phyloP scores from a whole-genome alignment of 2,888 invertebrate genomes.

The Xestia ashworthii region DNA sequence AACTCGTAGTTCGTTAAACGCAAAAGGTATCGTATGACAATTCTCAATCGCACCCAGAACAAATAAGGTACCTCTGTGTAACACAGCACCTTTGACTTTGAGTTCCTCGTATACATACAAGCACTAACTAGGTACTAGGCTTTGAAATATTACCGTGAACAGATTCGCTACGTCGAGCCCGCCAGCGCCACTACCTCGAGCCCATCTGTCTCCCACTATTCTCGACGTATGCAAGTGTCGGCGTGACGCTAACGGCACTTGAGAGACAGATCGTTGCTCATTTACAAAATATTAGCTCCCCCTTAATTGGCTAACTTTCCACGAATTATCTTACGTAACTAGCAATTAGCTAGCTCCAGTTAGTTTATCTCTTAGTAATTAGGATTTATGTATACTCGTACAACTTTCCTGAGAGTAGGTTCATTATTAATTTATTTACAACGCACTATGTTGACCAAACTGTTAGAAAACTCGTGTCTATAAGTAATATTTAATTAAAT shows the following conservation, averaged over 20 bases:
- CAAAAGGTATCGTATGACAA: slow-evolving; percentile 7
- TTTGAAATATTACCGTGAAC: slow-evolving; percentile 60
- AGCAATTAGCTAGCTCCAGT: slow-evolving; percentile 71
- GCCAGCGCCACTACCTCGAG: slow-evolving; percentile 23
- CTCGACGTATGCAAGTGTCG: slow-evolving; percentile 56
- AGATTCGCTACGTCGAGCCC: slow-evolving; percentile 46
- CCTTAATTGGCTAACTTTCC: slow-evolving; percentile 79
- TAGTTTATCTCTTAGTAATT: slow-evolving; percentile 69
- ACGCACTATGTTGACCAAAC: slow-evolving; percentile 18
- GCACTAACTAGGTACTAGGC: slow-evolving; percentile 43
- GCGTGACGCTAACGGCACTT: slow-evolving; percentile 74
- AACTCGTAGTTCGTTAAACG: slow-evolving; percentile 23
- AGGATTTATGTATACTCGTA: slow-evolving; percentile 61
- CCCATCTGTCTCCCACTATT: slow-evolving; percentile 41
- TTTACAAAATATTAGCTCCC: slow-evolving; percentile 78
- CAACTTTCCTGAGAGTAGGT: slow-evolving; percentile 36
- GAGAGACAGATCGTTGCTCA: slow-evolving; percentile 78
- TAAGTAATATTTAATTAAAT: slow-evolving; percentile 52
- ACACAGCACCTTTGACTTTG: slow-evolving; percentile 21
- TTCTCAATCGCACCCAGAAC: slow-evolving; percentile 26
- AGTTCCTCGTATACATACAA: slow-evolving; percentile 25
- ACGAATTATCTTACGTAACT: slow-evolving; percentile 74
- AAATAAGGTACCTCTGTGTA: slow-evolving; percentile 20
- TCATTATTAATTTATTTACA: slow-evolving; percentile 43
- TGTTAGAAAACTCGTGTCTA: slow-evolving; percentile 25